Percentiles rank a stretch among this genome's conserved stretches.
Conservation (phyloP, 2,888 invertebrate species). For the Scrobipalpa atriplicella region DNA sequence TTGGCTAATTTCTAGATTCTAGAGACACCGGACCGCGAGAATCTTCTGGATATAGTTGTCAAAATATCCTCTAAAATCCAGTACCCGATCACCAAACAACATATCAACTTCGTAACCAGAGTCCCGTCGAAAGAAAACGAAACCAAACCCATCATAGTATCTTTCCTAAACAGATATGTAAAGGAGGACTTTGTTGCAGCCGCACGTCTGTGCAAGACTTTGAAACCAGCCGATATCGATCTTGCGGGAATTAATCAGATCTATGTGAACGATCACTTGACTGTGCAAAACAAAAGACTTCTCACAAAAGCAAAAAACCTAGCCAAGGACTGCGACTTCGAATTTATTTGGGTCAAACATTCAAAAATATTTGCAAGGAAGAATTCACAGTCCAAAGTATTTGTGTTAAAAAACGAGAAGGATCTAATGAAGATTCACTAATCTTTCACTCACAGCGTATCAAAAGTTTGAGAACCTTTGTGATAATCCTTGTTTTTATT, state of each 20-base stretch:
- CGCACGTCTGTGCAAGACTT: background rate
- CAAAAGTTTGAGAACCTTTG: background rate
- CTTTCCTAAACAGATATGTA: background rate
- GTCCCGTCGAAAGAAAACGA: too few relatives aligned
- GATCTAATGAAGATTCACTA: background rate
- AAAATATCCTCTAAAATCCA: too few relatives aligned
- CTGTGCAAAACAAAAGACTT: background rate
- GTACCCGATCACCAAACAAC: too few relatives aligned
- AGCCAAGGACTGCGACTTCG: background rate
- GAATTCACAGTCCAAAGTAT: background rate
- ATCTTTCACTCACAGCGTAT: background rate
- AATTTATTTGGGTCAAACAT: background rate
- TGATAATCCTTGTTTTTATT: background rate
- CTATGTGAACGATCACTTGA: background rate
- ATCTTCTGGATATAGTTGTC: too few relatives aligned
- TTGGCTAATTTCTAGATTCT: too few relatives aligned
- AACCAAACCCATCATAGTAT: background rate
- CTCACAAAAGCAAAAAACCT: background rate
- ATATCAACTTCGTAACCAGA: too few relatives aligned
- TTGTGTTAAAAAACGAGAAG: slow-evolving; percentile 8
- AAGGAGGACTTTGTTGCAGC: slow-evolving; percentile 7
- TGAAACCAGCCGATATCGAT: background rate
- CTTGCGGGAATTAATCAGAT: background rate
- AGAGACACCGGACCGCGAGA: too few relatives aligned
- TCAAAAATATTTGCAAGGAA: background rate